phyloP scores from a whole-genome alignment of 1,140 invertebrate genomes.

The Cherax destructor region DNA sequence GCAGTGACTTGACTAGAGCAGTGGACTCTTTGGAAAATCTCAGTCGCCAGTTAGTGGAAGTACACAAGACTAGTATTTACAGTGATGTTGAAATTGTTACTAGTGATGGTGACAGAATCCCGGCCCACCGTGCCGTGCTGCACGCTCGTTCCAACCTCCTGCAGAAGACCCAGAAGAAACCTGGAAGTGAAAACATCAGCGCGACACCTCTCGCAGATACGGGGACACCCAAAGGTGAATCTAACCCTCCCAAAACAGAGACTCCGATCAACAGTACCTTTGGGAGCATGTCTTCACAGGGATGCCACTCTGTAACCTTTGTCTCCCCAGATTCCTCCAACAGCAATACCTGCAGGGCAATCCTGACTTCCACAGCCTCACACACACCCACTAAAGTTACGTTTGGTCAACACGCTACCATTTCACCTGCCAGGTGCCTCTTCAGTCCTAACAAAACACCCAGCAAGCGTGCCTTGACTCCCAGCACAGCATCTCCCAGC shows the following conservation, averaged over 20 bases:
- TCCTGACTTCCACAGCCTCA: not conserved
- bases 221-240: not conserved
- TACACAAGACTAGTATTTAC: slow-evolving; percentile 17
- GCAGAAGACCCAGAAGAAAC: not conserved
- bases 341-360: not conserved
- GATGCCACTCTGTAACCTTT: not conserved
- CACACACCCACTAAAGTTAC: not conserved
- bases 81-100: slow-evolving; percentile 43
- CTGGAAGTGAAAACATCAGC: not conserved
- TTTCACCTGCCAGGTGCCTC: not conserved
- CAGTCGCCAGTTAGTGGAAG: slow-evolving; percentile 6
- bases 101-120: slow-evolving; percentile 31
- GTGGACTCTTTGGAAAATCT: slow-evolving; percentile 21
- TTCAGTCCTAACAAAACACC: not conserved
- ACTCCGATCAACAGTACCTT: slow-evolving; percentile 41
- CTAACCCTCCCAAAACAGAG: not conserved
- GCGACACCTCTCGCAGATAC: not conserved
- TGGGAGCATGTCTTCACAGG: slow-evolving; percentile 10
- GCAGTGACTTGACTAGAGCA: not conserved
- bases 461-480: not conserved
- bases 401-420: not conserved
- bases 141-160: slow-evolving; percentile 45
- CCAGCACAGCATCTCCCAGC: not conserved
- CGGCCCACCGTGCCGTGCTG: slow-evolving; percentile 45
- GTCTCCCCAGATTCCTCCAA: slow-evolving; percentile 9